Evolutionary conservation across 2,888 invertebrate species (phyloP), one percentile per base, ranked within the genome.

Genomic region (Ellobium chinense): DNA sequence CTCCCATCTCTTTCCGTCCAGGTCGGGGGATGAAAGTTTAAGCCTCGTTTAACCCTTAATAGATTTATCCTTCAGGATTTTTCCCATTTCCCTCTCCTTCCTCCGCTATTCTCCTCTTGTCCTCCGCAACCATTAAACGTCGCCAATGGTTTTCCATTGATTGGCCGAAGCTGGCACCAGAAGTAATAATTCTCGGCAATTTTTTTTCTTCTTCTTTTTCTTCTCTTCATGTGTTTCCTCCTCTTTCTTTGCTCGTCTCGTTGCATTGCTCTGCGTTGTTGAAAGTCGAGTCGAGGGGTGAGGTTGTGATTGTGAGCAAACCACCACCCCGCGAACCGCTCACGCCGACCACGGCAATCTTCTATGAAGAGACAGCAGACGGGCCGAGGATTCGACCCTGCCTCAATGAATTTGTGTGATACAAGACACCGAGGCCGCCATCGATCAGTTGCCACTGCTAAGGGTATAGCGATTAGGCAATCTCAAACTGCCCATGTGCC

Each of bases 171-270:
- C 75, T 63, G 37, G 34, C 46, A 46, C 65, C 56, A 62, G 62
- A 74, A 62, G 62, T 74, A 74, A 74, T 74, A 34, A 62, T 60
- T n/a, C n/a, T n/a, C n/a, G n/a, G n/a, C n/a, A n/a, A n/a, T 62
- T 62, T 14, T 34, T 65, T 34, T 21, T 14, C 34, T 21, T 31
- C 9, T 27, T 31, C 31, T 31, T 29, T 65, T 7, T 34, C 65
- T 21, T n/a, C 65, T 62, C 62, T 24, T 54, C 54, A 54, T 18
- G 9, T 18, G 12, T 18, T 9, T 9, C 54, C 9, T 14, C 54
- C n/a, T n/a, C n/a, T n/a, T n/a, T n/a, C 72, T 36, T 72, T 60
- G 27, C 46, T 58, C 56, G 37, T 60, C 36, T 70, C 66, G 34
- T 37, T 54, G 37, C 37, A 66, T 69, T 36, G 37, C 21, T 24